Conservation (phyloP, 2,888 invertebrate genomes). For the Salpingus planirostris region DNA sequence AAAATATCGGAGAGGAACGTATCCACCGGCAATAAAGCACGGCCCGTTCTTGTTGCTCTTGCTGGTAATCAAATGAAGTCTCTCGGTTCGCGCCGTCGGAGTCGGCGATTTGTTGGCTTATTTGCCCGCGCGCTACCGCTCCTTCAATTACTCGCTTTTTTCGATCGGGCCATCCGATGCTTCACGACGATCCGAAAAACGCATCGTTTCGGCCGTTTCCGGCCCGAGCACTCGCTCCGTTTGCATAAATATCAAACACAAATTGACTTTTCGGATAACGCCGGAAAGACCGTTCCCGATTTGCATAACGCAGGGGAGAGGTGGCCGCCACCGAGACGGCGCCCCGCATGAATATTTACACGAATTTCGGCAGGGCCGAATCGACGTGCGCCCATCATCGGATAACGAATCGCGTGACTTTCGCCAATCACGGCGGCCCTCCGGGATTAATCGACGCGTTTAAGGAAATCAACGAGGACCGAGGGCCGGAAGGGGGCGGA, state of each 20-base stretch:
- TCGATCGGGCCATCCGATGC: background rate
- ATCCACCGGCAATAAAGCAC: background rate
- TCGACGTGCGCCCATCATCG: too few species aligned
- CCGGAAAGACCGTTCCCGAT: conserved; percentile 11
- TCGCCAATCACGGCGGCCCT: background rate
- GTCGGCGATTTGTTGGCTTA: background rate
- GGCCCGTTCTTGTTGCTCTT: background rate
- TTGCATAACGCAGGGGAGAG: conserved; percentile 12
- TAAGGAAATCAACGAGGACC: conserved; percentile 6
- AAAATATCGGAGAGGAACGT: background rate
- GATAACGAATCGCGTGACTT: background rate
- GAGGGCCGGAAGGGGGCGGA: conserved; percentile 3
- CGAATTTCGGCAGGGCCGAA: too few species aligned
- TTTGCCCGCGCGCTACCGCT: background rate
- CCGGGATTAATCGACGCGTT: conserved; percentile 7
- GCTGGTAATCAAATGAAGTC: background rate
- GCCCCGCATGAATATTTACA: background rate
- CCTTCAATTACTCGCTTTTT: conserved; percentile 1
- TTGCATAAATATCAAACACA: conserved; percentile 18
- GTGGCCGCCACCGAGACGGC: background rate
- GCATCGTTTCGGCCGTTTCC: background rate
- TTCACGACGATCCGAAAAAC: background rate
- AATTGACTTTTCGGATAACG: conserved; percentile 18
- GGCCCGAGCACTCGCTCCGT: conserved; percentile 11
- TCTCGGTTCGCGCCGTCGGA: background rate